These are phyloP conservation scores for Anticlea derivata DNA, from an alignment of 2,888 invertebrate species.

Conservation along the genomic window DNA sequence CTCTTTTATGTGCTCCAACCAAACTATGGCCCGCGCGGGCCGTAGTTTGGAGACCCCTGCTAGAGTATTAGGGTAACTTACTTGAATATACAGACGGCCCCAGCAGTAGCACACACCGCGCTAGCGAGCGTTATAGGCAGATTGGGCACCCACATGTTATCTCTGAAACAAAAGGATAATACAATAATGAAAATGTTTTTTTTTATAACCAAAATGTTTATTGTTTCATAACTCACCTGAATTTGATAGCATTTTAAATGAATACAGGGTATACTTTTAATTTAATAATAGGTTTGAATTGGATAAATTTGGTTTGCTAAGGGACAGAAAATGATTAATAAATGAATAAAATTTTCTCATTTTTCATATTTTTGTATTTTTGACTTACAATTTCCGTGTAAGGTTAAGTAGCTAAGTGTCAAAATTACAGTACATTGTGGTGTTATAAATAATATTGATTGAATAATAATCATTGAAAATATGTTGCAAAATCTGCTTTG, in stretches of 20 bases:
- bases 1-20: too few species aligned
- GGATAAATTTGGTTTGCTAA: too few species aligned
- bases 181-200: neutral
- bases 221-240: constrained; percentile 16
- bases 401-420: constrained; percentile 51
- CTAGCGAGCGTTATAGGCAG: constrained; percentile 80
- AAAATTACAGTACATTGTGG: constrained; percentile 56
- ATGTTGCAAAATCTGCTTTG: constrained; percentile 30
- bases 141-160: constrained; percentile 69
- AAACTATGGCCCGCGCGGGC: too few species aligned
- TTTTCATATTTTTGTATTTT: constrained; percentile 55
- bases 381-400: constrained; percentile 59
- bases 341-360: constrained; percentile 28
- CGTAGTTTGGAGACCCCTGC: too few species aligned
- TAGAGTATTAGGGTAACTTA: too few species aligned
- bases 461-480: constrained; percentile 29
- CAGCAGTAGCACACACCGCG: constrained; percentile 77
- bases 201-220: constrained; percentile 11
- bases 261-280: neutral
- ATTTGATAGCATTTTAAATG: neutral
- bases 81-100: constrained; percentile 83
- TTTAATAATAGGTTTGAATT: too few species aligned
- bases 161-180: too few species aligned
- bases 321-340: too few species aligned
- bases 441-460: constrained; percentile 44